phyloP scores from a whole-genome alignment of 2,888 invertebrate genomes.

The Perizoma flavofasciatum region DNA sequence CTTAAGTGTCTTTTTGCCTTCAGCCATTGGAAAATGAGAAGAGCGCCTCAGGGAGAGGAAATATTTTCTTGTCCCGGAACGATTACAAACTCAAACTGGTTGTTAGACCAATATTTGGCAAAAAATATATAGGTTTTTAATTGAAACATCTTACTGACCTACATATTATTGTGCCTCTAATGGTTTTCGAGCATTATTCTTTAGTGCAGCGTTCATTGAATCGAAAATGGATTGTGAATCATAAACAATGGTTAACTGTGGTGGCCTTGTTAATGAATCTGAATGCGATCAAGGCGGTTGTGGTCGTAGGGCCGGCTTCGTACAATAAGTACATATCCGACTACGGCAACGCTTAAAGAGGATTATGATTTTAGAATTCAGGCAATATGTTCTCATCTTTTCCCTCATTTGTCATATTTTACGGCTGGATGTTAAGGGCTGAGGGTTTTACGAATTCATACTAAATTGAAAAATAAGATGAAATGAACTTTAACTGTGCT shows the following conservation, averaged over 20 bases:
- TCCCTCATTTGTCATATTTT: too few relatives aligned
- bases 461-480: too few relatives aligned
- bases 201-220: constrained; percentile 40
- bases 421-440: too few relatives aligned
- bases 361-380: too few relatives aligned
- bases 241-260: constrained; percentile 62
- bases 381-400: too few relatives aligned
- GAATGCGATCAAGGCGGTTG: constrained; percentile 52
- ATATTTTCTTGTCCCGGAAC: constrained; percentile 46
- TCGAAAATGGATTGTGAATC: constrained; percentile 52
- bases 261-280: constrained; percentile 75
- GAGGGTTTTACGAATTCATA: too few relatives aligned
- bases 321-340: constrained; percentile 40
- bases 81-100: constrained; percentile 45
- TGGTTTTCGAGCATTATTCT: constrained; percentile 29
- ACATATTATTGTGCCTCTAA: constrained; percentile 25
- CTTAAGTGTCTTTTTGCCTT: constrained; percentile 53
- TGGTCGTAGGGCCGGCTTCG: constrained; percentile 57
- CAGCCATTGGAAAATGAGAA: constrained; percentile 54
- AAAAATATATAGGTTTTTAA: constrained; percentile 34
- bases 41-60: constrained; percentile 46
- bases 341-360: too few relatives aligned
- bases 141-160: constrained; percentile 30
- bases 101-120: constrained; percentile 44
- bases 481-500: too few relatives aligned